These are phyloP conservation scores for Psettodes erumei DNA, from an alignment of 2,113 vertebrate genomes.

Conservation along the genomic window DNA sequence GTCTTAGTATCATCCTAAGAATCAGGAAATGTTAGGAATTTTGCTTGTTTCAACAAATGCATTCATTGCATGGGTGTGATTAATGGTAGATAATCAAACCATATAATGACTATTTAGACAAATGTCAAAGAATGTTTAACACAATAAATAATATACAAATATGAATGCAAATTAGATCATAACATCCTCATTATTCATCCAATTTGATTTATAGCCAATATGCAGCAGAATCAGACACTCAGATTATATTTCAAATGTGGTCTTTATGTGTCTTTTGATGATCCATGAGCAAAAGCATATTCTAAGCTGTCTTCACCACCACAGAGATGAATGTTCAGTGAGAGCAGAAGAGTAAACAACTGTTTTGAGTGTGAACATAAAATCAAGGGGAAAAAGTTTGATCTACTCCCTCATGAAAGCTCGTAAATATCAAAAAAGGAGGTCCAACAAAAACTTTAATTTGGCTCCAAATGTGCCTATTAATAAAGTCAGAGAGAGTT, in stretches of 20 bases:
- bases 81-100: not conserved
- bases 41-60: not conserved
- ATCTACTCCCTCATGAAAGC: not conserved
- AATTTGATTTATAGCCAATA: not conserved
- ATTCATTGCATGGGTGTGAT: not conserved
- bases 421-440: not conserved
- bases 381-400: too few species aligned
- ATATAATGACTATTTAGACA: not conserved
- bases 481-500: not conserved
- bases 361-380: not conserved
- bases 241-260: not conserved
- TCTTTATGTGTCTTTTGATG: not conserved
- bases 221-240: not conserved
- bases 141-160: not conserved
- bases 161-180: not conserved
- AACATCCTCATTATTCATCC: not conserved
- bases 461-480: not conserved
- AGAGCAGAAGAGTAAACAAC: not conserved
- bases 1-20: not conserved
- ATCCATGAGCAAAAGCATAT: not conserved
- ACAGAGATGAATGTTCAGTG: not conserved
- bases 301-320: not conserved
- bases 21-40: not conserved
- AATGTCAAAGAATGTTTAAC: not conserved
- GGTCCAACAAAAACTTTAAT: not conserved